Conservation (phyloP, 2,888 invertebrate genomes). For the Doris montereyensis region DNA sequence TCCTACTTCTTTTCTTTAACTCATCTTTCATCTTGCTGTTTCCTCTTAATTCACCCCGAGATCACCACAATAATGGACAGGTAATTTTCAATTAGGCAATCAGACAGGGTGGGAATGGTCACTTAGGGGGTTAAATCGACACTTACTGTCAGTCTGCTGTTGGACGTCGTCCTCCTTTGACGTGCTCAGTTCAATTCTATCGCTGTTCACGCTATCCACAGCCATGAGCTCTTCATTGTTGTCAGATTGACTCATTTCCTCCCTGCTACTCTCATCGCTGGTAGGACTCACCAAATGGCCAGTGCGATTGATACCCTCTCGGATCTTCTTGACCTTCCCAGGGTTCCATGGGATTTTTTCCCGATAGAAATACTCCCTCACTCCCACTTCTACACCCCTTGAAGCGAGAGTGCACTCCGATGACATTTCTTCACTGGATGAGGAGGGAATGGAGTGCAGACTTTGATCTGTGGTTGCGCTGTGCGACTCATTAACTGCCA, state of each 20-base stretch:
- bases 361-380: constrained; percentile 74
- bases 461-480: too few species aligned
- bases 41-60: too few species aligned
- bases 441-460: too few species aligned
- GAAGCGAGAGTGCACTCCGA: too few species aligned
- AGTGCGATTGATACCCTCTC: constrained; percentile 74
- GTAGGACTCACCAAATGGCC: neutral
- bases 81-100: too few species aligned
- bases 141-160: neutral
- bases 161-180: neutral
- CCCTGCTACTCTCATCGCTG: neutral
- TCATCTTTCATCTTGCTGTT: too few species aligned
- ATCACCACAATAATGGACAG: too few species aligned
- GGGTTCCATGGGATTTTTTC: constrained; percentile 80
- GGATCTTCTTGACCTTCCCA: constrained; percentile 79
- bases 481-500: too few species aligned
- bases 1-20: too few species aligned
- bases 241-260: neutral
- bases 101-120: too few species aligned
- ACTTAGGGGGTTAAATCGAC: too few species aligned
- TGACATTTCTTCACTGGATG: too few species aligned
- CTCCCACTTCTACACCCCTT: constrained; percentile 43
- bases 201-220: neutral
- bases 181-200: constrained; percentile 21
- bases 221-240: neutral